phyloP scores from a whole-genome alignment of 2,113 vertebrate genomes.

The Narcine bancroftii region DNA sequence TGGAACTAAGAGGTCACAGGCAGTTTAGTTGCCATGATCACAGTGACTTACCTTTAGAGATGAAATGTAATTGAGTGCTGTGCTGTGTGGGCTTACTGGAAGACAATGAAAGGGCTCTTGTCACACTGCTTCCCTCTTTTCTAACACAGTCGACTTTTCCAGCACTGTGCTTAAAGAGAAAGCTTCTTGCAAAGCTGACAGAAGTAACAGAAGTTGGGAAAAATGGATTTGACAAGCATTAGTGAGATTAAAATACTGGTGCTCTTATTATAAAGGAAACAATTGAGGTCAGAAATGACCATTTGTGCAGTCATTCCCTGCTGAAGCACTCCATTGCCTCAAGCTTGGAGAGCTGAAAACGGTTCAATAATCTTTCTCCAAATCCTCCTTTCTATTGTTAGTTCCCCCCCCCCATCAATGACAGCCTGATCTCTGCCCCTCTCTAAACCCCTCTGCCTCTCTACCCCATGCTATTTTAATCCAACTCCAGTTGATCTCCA shows the following conservation, averaged over 20 bases:
- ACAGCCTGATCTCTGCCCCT: background rate
- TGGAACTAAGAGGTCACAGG: background rate
- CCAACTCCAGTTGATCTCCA: too few species aligned
- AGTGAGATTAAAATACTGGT: background rate
- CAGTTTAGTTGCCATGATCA: background rate
- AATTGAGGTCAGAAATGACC: background rate
- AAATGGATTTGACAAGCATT: background rate
- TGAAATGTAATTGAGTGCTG: background rate
- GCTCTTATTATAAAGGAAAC: background rate
- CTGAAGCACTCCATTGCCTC: background rate
- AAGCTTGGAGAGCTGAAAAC: background rate
- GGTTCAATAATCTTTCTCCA: background rate
- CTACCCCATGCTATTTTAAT: too few species aligned
- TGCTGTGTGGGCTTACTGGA: background rate
- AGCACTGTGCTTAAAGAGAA: background rate
- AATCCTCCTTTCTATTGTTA: background rate
- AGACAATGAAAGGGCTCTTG: background rate
- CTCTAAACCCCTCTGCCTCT: background rate
- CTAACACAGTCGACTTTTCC: background rate
- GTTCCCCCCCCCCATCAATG: background rate
- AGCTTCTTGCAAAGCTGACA: background rate
- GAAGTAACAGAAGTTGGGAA: too few species aligned
- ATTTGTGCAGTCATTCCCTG: background rate
- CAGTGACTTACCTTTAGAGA: constrained; percentile 8
- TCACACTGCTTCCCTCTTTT: background rate